Evolutionary conservation across 2,113 vertebrate genomes (phyloP).

Genomic region (Vidua chalybeata): DNA sequence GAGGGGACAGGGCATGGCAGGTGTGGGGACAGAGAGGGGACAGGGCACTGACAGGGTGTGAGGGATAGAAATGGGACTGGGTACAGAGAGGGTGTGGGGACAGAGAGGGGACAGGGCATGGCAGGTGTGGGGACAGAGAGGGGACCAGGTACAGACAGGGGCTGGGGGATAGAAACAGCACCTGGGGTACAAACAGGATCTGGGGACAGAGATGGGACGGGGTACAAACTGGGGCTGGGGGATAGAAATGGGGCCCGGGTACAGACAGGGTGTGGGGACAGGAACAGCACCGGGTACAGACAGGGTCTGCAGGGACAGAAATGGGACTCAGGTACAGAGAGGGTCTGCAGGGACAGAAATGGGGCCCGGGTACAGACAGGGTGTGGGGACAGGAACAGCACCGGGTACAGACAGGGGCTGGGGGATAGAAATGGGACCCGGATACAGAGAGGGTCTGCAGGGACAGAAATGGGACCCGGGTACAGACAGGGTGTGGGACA

Average conservation of each 20-base stretch:
- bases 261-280: neutral
- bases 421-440: no score
- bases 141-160: neutral
- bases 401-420: no score
- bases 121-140: neutral
- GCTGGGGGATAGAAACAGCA: no score
- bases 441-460: no score
- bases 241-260: no score
- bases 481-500: no score
- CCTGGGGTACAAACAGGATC: no score
- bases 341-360: neutral
- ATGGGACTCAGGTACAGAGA: rapidly evolving
- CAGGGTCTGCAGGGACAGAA: neutral
- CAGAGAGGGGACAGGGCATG: neutral
- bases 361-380: neutral
- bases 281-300: no score
- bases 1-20: no score
- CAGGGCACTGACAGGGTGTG: neutral
- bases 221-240: no score
- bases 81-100: neutral
- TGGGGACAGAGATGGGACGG: neutral
- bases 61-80: neutral
- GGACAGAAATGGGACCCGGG: neutral
- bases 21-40: no score
- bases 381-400: no score